Evolutionary conservation across 2,113 vertebrate species (phyloP), one percentile per base, ranked within the genome.

Genomic region (Notiomystis cincta): DNA sequence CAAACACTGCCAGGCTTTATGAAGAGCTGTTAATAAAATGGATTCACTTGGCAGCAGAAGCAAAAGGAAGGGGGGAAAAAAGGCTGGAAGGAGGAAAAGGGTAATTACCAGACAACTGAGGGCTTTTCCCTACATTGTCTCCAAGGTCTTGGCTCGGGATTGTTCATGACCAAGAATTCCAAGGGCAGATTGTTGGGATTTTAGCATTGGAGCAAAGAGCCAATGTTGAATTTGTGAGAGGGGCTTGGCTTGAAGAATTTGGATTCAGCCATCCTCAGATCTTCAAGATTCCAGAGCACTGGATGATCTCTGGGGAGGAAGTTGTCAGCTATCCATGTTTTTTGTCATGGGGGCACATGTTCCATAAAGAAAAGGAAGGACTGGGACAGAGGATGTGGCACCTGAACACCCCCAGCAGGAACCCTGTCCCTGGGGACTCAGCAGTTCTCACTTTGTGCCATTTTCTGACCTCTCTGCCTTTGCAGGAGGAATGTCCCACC

Each of bases 11-110:
- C 90, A 89, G 88, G 40, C 67, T 94, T 90, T 93, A 83, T 60
- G 82, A 89, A 78, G 80, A 90, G 53, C 56, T 90, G 60, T 83
- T 94, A 90, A 96, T 92, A 92, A 94, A 95, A 95, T 83, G 76
- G 79, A 87, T 96, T 96, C 77, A 78, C 47, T 65, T 37, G 1
- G 60, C 56, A 92, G 72, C 47, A 84, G 50, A 73, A 90, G 67
- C 17, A 81, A 92, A 60, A 23, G 0, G 2, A 82, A 80, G 22
- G 30, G 60, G 17, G 31, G 10, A 3, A 40, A 56, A 91, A 82
- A 31, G 44, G 3, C 37, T 90, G 44, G 44, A 20, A 71, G 51
- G 82, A 85, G 64, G 47, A 86, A 88, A 90, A 92, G 27, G 62
- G 67, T 44, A n/a, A 78, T 73, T 82, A 88, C 35, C 47, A 86